Base-by-base conservation (phyloP, 2,888 invertebrate species). In the Thymelicus lineola region DNA sequence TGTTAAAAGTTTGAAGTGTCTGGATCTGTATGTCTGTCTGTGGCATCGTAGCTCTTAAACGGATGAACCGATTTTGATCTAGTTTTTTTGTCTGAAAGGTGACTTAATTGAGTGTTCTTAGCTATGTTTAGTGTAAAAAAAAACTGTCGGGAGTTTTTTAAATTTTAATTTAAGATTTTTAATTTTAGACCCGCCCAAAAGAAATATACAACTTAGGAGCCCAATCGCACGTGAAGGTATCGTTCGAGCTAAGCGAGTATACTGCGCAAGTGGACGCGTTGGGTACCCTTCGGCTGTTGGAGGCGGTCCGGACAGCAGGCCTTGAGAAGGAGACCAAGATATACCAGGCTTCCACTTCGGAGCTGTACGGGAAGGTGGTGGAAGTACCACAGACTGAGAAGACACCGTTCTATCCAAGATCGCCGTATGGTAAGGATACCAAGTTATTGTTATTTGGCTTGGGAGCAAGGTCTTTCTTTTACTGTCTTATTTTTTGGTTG, bases 131-230 rank as follows among this genome's bases (percentile, higher is more conserved):
- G n/a, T n/a, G n/a, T n/a, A n/a, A n/a, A n/a, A n/a, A n/a, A n/a
- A n/a, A n/a, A n/a, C n/a, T n/a, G n/a, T n/a, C n/a, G n/a, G n/a
- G n/a, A n/a, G n/a, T n/a, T n/a, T n/a, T n/a, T n/a, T n/a, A n/a
- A n/a, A n/a, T n/a, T n/a, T n/a, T n/a, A n/a, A n/a, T n/a, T n/a
- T n/a, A n/a, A n/a, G n/a, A n/a, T n/a, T n/a, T n/a, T 60, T 73
- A 62, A 59, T 81, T 78, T 1, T 79, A 94, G 95, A 94, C 83
- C 85, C 95, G 90, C 79, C 99, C 99, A 0, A 96, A 96, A 48
- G 99, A 99, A 93, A 97, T 99, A 76, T 99, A 99, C 87, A 99
- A 99, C 93, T 94, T 99, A 74, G 99, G 99, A 0, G 99, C 99
- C 0, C 99, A 99, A 86, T 99, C 99, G 77, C 99, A 99, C 90